Base-by-base conservation (phyloP, 2,888 invertebrate genomes). In the Saturnia japonica region DNA sequence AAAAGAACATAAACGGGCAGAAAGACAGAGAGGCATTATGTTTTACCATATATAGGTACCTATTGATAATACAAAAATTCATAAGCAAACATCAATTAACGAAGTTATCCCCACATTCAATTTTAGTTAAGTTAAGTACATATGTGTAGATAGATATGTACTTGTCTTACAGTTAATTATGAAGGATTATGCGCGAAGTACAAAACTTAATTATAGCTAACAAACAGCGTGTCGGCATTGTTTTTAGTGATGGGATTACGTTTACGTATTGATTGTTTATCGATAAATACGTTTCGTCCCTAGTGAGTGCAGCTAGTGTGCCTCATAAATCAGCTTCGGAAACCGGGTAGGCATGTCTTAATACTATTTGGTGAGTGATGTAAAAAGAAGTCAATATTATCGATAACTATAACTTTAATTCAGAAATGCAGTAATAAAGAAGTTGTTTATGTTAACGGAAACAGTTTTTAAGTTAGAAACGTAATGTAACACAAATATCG, bases 361-460 rank as follows among this genome's bases (percentile, higher is more conserved):
- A 91, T 91, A 91, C 89, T 89, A 89, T 91, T 89, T 89, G 85
- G 85, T 82, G 84, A 90, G 91, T 88, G 90, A 88, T 82, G 90
- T 83, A 83, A 83, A 83, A 76, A 81, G 74, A 66, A 25, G 16
- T 51, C 6, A n/a, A 28, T 71, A 57, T 72, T 77, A 74, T 75
- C 74, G 77, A 74, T 77, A 54, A n/a, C 16, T 9, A 2, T 1
- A n/a, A 3, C 19, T 51, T n/a, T 16, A 14, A 47, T 16, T 47
- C 47, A 16, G 6, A 14, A 2, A 47, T 6, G 14, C 4, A 4
- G 16, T 16, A 16, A 47, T n/a, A 47, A 47, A n/a, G 14, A 14
- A 14, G 12, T 47, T 19, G 16, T 7, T 47, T 0, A 14, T 14
- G 12, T 1, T 14, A n/a, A n/a, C n/a, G n/a, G n/a, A n/a, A n/a